These are phyloP conservation scores for Pampusana beccarii DNA, from an alignment of 2,113 vertebrate species.

Conservation along the genomic window DNA sequence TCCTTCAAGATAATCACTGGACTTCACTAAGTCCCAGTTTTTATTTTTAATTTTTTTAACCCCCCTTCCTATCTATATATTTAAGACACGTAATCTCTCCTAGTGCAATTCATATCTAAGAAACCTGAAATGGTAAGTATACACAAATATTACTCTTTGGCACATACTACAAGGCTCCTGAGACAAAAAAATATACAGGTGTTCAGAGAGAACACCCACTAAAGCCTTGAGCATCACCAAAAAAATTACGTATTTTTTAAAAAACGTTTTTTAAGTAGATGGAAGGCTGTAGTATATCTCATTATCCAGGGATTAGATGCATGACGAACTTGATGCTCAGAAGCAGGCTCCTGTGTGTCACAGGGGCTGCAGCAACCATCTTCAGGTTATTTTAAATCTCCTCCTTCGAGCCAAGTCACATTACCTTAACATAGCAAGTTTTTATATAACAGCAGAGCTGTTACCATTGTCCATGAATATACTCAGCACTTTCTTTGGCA, in stretches of 20 bases:
- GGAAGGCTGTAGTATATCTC: not conserved
- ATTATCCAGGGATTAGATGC: not conserved
- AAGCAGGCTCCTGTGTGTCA: not conserved
- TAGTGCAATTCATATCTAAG: not conserved
- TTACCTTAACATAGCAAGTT: not conserved
- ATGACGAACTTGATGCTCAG: not conserved
- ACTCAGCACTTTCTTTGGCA: not conserved
- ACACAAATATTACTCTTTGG: not conserved
- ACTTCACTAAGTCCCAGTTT: not conserved
- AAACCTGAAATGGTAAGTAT: not conserved
- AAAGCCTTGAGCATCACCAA: not conserved
- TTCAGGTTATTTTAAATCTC: not conserved
- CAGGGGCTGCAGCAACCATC: rapidly evolving
- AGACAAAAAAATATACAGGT: not conserved
- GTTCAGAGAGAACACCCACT: not conserved
- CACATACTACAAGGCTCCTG: not conserved
- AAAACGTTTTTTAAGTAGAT: not conserved
- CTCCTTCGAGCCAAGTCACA: not conserved
- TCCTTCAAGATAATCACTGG: not conserved
- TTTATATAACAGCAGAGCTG: not conserved
- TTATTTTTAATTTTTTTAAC: not conserved
- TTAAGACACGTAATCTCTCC: not conserved
- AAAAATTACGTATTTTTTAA: rapidly evolving
- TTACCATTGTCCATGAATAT: not conserved
- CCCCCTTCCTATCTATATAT: not conserved